Base-by-base conservation (phyloP, 2,888 invertebrate species). In the Tetramorium bicarinatum region DNA sequence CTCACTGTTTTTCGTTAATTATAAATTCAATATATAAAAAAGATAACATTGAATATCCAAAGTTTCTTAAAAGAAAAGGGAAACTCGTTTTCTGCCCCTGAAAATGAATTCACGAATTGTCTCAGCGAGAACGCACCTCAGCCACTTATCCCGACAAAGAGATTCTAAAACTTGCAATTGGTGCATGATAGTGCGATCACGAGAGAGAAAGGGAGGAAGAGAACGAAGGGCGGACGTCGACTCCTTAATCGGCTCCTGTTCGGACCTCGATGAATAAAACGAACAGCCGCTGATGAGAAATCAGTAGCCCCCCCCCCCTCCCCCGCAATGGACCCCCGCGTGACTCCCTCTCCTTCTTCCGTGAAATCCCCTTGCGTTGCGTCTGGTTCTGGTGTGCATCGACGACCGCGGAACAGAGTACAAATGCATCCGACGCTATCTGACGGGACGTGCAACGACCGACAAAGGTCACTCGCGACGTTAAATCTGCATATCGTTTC, bases 391-490 rank as follows among this genome's bases (percentile, higher is more conserved):
- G 89, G 88, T 88, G 88, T 89, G 86, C 85, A 72, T 66, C 83
- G 66, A 76, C 82, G 84, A 84, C 85, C 52, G 85, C 86, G 85
- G 87, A 89, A 88, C 85, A 84, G 88, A 87, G 88, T 88, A 87
- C 87, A 87, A 85, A 84, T 81, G 83, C 88, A 88, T 85, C 82
- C 81, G 83, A 80, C 15, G 81, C 84, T 84, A 85, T 85, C 84
- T 86, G 87, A 86, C 85, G 87, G 89, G 87, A 92, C 93, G 93
- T 93, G 93, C 94, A 93, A 93, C 91, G 93, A 92, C 93, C 93
- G 93, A 92, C 91, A 94, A 93, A 93, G 92, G 93, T 92, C 93
- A 93, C 86, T 90, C 91, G 87, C 89, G 83, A 86, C 91, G 89
- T 92, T 91, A 91, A 92, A 92, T 92, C 89, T 91, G 91, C 92